Conservation (phyloP, 2,888 invertebrate genomes). For the Cylloceria caligata region DNA sequence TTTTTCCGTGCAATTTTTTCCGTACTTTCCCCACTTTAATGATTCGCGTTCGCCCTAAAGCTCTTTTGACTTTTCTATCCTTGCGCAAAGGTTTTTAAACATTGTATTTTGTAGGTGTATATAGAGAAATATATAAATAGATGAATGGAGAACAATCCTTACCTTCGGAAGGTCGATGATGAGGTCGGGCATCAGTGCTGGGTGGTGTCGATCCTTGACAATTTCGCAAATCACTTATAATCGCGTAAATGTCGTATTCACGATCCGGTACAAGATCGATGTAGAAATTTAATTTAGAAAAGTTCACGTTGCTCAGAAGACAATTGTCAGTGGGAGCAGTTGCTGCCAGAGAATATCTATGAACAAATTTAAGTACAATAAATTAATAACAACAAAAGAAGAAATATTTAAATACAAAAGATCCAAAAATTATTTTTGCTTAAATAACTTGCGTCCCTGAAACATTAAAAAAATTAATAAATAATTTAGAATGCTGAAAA, state of each 20-base stretch:
- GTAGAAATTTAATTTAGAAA: slow-evolving; percentile 90
- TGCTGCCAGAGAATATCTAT: slow-evolving; percentile 85
- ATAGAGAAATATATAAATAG: not conserved
- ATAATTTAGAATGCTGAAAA: too few species aligned
- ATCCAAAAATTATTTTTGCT: too few species aligned
- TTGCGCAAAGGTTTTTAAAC: too few species aligned
- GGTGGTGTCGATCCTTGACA: slow-evolving; percentile 81
- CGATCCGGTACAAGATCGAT: slow-evolving; percentile 90
- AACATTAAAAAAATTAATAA: not conserved
- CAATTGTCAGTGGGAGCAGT: slow-evolving; percentile 90
- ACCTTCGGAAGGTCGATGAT: slow-evolving; percentile 73
- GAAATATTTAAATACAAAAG: not conserved
- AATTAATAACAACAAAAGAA: not conserved
- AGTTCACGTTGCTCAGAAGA: slow-evolving; percentile 90
- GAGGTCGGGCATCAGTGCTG: slow-evolving; percentile 24
- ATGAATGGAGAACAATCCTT: slow-evolving; percentile 27
- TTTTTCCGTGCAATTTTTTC: too few species aligned
- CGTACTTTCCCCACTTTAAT: too few species aligned
- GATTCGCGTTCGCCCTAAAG: too few species aligned
- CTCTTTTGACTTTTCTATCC: too few species aligned
- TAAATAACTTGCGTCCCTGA: not conserved
- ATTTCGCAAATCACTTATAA: slow-evolving; percentile 87
- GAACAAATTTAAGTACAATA: not conserved
- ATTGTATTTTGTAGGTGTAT: not conserved
- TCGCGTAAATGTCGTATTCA: slow-evolving; percentile 92